phyloP scores from a whole-genome alignment of 1,140 invertebrate species.

The Cydia fagiglandana region DNA sequence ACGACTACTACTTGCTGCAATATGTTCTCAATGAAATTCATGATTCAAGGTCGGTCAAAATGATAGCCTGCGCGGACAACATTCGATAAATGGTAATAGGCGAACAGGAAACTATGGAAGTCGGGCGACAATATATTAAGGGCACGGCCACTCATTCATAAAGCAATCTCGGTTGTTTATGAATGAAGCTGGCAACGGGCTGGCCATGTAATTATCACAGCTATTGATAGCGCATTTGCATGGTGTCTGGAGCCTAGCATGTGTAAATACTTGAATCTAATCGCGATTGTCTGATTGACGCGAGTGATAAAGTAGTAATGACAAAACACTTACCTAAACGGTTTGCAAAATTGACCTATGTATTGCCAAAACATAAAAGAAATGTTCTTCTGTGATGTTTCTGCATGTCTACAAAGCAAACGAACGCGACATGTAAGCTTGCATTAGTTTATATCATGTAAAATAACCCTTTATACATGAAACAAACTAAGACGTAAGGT shows the following conservation, averaged over 20 bases:
- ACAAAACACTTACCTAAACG: background rate
- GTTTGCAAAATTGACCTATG: background rate
- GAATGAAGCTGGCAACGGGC: slow-evolving; percentile 66
- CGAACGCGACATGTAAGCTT: too few relatives aligned
- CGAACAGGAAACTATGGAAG: slow-evolving; percentile 68
- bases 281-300: slow-evolving; percentile 54
- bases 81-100: slow-evolving; percentile 71
- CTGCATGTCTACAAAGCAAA: too few relatives aligned
- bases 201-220: slow-evolving; percentile 65
- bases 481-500: too few relatives aligned
- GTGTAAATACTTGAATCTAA: slow-evolving; percentile 48
- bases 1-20: slow-evolving; percentile 49
- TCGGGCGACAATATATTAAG: slow-evolving; percentile 68
- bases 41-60: slow-evolving; percentile 66
- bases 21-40: slow-evolving; percentile 61
- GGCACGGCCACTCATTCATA: slow-evolving; percentile 68
- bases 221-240: slow-evolving; percentile 68
- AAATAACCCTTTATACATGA: too few relatives aligned
- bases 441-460: too few relatives aligned
- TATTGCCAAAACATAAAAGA: too few relatives aligned
- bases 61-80: slow-evolving; percentile 57
- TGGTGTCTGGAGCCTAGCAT: slow-evolving; percentile 54
- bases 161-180: slow-evolving; percentile 68
- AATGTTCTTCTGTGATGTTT: too few relatives aligned
- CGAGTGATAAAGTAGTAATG: background rate